Base-by-base conservation (phyloP, 2,113 vertebrate species). In the Uropsilus gracilis region DNA sequence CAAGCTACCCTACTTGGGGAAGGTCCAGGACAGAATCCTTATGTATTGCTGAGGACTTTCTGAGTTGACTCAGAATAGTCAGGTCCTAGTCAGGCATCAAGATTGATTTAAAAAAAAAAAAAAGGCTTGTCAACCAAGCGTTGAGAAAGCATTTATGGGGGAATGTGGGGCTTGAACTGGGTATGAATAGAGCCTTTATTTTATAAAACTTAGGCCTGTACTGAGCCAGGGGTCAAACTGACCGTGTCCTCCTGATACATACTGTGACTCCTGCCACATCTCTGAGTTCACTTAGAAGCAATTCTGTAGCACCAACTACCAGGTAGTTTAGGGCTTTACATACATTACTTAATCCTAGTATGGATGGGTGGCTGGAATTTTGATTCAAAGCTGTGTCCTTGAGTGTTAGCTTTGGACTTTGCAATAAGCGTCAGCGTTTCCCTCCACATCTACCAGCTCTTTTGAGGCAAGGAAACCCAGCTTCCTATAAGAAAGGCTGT, bases 171-270 rank as follows among this genome's bases (percentile, higher is more conserved):
- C 39, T 37, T 10, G 39, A 64, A 3, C 53, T 46, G 78, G 22
- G 2, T 42, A 3, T 3, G 2, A 16, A 6, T 10, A 64, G 26
- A 26, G 55, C 30, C 30, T 13, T 0, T 28, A 4, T n/a, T 13
- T 0, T 28, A 4, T 39, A 34, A 22, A 18, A 17, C 53, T 30
- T n/a, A 5, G 68, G 34, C 28, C 20, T 26, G 32, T 22, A 76
- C 50, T 61, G 37, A 63, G 61, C 76, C 48, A 39, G 30, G 16
- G 37, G 13, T 4, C 34, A 14, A 50, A 14, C 18, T n/a, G n/a
- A n/a, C 63, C 2, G 0, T 10, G 46, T 72, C 37, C 30, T 20
- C 5, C 18, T 46, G 44, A 44, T 48, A 16, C 59, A 0, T 32
- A 17, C 30, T 2, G 30, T 30, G 71, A 53, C 2, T 8, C 37